These are phyloP conservation scores for Okapia johnstoni DNA, from an alignment of 2,113 vertebrate species.

Conservation along the genomic window DNA sequence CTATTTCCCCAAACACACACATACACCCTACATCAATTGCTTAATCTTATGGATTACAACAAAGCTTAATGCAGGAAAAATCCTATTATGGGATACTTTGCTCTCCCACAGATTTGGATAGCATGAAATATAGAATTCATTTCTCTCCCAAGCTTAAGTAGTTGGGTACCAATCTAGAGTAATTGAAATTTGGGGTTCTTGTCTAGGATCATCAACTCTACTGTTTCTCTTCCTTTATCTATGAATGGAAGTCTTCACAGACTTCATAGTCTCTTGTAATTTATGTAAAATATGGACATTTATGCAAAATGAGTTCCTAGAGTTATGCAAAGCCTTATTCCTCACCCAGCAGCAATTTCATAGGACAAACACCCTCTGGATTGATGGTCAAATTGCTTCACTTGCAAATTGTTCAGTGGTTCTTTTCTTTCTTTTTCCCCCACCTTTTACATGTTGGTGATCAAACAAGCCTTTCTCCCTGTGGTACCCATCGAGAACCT, in stretches of 20 bases:
- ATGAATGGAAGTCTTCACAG: not conserved
- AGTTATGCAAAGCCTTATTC: not conserved
- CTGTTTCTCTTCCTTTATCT: not conserved
- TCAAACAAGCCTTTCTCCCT: not conserved
- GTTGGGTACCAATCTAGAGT: not conserved
- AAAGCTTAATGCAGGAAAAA: conserved; percentile 21
- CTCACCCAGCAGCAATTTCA: not conserved
- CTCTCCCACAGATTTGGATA: not conserved
- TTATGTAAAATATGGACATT: not conserved
- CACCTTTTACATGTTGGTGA: not conserved
- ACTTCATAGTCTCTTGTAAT: not conserved
- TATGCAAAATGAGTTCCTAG: not conserved
- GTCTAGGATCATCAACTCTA: not conserved
- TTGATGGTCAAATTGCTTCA: not conserved
- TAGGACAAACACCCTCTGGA: not conserved
- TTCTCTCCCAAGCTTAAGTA: not conserved
- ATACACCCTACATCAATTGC: not conserved
- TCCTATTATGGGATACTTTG: not conserved
- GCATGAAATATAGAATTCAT: not conserved
- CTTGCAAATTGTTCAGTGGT: not conserved
- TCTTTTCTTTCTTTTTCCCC: not conserved
- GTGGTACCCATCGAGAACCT: not conserved
- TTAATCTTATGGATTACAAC: not conserved
- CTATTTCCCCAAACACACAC: not conserved
- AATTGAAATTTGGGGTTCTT: not conserved